phyloP scores from a whole-genome alignment of 2,888 invertebrate genomes.

The Aporophyla nigra region DNA sequence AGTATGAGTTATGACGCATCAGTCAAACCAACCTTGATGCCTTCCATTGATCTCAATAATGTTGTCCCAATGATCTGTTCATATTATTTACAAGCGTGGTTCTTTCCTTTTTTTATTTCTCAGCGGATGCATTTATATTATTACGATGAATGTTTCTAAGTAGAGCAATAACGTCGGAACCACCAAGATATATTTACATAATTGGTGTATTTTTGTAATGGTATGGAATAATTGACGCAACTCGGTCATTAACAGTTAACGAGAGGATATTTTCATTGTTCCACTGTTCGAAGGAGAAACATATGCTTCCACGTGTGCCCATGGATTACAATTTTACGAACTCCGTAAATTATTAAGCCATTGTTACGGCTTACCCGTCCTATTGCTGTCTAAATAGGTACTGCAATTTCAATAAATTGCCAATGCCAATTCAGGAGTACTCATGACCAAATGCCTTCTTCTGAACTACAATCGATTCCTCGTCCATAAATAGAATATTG shows the following conservation, averaged over 20 bases:
- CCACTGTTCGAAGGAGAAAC: not conserved
- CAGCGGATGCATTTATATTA: not conserved
- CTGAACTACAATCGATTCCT: not conserved
- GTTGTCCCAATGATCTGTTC: conserved; percentile 17
- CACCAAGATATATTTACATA: not conserved
- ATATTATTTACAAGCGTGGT: not conserved
- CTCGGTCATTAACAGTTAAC: conserved; percentile 4
- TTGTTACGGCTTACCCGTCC: conserved; percentile 1
- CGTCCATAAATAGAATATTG: conserved; percentile 12
- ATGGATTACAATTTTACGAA: conserved; percentile 12
- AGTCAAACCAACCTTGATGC: conserved; percentile 5
- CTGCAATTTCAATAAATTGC: conserved; percentile 16
- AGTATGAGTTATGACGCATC: conserved; percentile 31
- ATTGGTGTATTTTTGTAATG: not conserved
- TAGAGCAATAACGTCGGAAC: not conserved
- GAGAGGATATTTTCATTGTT: conserved; percentile 24
- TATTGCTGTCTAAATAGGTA: not conserved
- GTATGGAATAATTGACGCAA: conserved; percentile 1
- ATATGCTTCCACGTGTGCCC: not conserved
- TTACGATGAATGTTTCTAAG: not conserved
- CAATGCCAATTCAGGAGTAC: not conserved
- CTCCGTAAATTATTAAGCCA: conserved; percentile 1
- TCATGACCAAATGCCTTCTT: conserved; percentile 3
- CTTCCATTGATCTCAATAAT: conserved; percentile 33
- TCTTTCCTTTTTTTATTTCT: not conserved